phyloP scores from a whole-genome alignment of 2,888 invertebrate species.

The Ophraella communa region DNA sequence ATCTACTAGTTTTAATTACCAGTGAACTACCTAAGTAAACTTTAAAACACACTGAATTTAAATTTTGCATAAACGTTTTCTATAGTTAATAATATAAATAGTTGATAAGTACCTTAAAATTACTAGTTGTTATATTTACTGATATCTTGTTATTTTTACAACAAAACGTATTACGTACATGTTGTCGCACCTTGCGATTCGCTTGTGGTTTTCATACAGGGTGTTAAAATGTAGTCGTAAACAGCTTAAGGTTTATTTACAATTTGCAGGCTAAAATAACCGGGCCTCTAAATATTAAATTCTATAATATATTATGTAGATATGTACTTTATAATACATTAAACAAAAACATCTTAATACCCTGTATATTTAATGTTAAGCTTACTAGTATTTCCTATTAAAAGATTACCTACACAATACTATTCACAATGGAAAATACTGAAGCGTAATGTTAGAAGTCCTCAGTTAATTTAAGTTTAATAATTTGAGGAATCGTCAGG shows the following conservation, averaged over 20 bases:
- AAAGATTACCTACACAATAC: background rate
- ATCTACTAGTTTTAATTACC: too few species aligned
- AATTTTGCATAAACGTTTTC: background rate
- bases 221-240: slow-evolving; percentile 21
- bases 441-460: background rate
- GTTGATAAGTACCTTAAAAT: background rate
- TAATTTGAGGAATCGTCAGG: background rate
- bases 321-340: background rate
- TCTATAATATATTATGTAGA: background rate
- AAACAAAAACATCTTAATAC: slow-evolving; percentile 10
- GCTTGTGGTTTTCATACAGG: slow-evolving; percentile 43
- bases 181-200: slow-evolving; percentile 59
- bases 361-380: slow-evolving; percentile 8
- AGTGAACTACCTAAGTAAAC: too few species aligned
- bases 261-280: slow-evolving; percentile 2
- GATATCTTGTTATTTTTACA: slow-evolving; percentile 1
- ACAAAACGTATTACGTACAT: slow-evolving; percentile 39
- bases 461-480: background rate
- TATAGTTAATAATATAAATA: background rate
- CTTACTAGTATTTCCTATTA: background rate
- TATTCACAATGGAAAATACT: background rate
- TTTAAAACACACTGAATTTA: background rate
- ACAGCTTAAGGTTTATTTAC: slow-evolving; percentile 24
- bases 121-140: background rate
- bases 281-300: background rate